Percentiles rank a stretch among this genome's conserved stretches.
Conservation (phyloP, 23 tunicate genomes). For the Ciona savignyi region DNA sequence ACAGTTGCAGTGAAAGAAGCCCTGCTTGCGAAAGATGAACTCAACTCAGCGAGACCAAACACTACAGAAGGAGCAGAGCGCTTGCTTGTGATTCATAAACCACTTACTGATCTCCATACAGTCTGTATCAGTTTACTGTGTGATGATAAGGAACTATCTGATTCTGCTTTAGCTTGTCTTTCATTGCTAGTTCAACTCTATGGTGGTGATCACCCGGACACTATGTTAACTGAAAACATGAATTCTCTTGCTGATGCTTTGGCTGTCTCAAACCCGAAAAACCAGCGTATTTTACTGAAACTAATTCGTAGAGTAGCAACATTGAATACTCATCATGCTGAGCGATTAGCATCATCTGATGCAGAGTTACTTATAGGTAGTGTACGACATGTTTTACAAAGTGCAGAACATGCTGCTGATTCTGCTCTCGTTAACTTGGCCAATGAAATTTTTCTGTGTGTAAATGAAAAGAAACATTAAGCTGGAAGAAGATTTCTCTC, state of each 20-base stretch:
- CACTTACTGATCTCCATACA: conserved; percentile 81
- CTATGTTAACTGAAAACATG: conserved; percentile 69
- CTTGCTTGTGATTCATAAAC: conserved; percentile 70
- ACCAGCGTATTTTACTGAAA: conserved; percentile 67
- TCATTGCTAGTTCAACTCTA: conserved; percentile 83
- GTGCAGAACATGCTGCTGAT: not conserved
- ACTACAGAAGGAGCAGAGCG: conserved; percentile 79
- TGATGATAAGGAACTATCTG: conserved; percentile 76
- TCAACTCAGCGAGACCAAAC: conserved; percentile 1
- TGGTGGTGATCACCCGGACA: conserved; percentile 95
- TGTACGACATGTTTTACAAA: not conserved
- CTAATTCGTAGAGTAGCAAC: conserved; percentile 62
- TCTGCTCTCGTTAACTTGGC: not conserved
- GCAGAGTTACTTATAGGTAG: not conserved
- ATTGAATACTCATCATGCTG: conserved; percentile 67
- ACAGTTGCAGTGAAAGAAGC: conserved; percentile 74
- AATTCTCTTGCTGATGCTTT: conserved; percentile 63
- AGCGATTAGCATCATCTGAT: conserved; percentile 14
- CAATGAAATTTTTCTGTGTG: not conserved
- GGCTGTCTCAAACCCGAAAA: conserved; percentile 34
- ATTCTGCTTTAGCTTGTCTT: conserved; percentile 62
- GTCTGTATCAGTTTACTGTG: conserved; percentile 64
- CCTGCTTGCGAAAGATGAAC: conserved; percentile 34
- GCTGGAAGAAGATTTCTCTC: too few species aligned
- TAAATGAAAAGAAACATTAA: too few species aligned